phyloP scores from a whole-genome alignment of 2,888 invertebrate species.

The Sialis lutaria region DNA sequence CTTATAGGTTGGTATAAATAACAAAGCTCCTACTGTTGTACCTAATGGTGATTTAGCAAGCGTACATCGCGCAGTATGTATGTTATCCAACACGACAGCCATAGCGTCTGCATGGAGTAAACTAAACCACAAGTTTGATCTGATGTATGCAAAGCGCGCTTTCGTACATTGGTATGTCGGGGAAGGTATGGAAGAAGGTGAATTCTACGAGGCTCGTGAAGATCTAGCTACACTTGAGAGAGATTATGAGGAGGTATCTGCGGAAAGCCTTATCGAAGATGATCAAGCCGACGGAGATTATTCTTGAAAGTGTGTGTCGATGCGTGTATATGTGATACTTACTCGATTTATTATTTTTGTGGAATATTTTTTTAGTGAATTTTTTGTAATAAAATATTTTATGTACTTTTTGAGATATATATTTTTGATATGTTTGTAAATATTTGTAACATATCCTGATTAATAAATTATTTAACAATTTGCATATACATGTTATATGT shows the following conservation, averaged over 20 bases:
- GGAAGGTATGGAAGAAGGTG: slow-evolving; percentile 68
- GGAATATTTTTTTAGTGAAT: no score
- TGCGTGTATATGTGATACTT: background rate
- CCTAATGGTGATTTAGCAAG: slow-evolving; percentile 63
- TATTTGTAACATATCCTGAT: no score
- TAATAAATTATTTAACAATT: no score
- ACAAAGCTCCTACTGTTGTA: slow-evolving; percentile 65
- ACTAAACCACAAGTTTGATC: slow-evolving; percentile 83
- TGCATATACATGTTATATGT: no score
- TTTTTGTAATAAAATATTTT: no score
- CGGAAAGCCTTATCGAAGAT: slow-evolving; percentile 30
- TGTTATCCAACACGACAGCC: slow-evolving; percentile 81
- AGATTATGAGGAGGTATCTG: slow-evolving; percentile 61
- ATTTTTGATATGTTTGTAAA: no score
- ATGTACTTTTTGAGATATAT: no score
- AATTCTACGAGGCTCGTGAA: slow-evolving; percentile 66
- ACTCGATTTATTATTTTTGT: background rate
- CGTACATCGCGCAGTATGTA: slow-evolving; percentile 75
- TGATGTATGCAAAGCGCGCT: slow-evolving; percentile 84
- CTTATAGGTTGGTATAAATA: slow-evolving; percentile 49
- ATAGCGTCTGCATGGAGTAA: slow-evolving; percentile 80
- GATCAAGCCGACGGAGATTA: slow-evolving; percentile 6
- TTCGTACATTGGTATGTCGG: slow-evolving; percentile 85
- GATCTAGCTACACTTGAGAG: slow-evolving; percentile 55
- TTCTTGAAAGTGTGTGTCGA: no score